Base-by-base conservation (phyloP, 2,888 invertebrate species). In the Bhutanitis thaidina region DNA sequence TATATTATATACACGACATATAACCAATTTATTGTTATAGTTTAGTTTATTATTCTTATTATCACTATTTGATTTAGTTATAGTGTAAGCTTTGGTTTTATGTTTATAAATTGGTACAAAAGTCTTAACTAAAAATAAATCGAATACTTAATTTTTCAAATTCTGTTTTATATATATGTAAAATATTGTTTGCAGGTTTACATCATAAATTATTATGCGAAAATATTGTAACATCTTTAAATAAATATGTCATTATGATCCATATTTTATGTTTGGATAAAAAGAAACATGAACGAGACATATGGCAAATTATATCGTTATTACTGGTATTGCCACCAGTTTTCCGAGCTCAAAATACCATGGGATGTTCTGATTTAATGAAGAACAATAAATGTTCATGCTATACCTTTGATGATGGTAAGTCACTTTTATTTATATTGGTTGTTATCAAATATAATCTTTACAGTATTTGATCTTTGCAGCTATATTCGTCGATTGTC, bases 331-430 rank as follows among this genome's bases (percentile, higher is more conserved):
- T 86, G 68, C 80, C 82, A 71, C 67, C 79, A 73, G 57, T 87
- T 82, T 65, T 79, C 76, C 81, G 87, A 87, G 82, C 87, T 81
- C 74, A 89, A 77, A 83, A 83, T 87, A 81, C 83, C 81, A 60
- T 86, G 82, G 85, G 75, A 74, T 95, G 95, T 80, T 94, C 94
- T 55, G 93, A 93, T 74, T 91, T 93, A 71, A 92, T 93, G 67
- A 92, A 91, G 69, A 94, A 92, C 81, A 93, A 94, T 60, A 94
- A 94, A 74, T 97, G 97, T 84, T 95, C 96, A 27, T 97, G 97
- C 87, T 96, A 96, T 90, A 94, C 94, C 77, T 95, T 97, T 81
- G 96, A 96, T 84, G 96, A 96, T 81, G 97, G 92, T 92, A 83
- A 91, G 90, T 64, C 49, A 53, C 37, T 36, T 55, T 41, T 27